Evolutionary conservation across 1,140 invertebrate species (phyloP), one percentile per base, ranked within the genome.

Genomic region (Papilio helenus): DNA sequence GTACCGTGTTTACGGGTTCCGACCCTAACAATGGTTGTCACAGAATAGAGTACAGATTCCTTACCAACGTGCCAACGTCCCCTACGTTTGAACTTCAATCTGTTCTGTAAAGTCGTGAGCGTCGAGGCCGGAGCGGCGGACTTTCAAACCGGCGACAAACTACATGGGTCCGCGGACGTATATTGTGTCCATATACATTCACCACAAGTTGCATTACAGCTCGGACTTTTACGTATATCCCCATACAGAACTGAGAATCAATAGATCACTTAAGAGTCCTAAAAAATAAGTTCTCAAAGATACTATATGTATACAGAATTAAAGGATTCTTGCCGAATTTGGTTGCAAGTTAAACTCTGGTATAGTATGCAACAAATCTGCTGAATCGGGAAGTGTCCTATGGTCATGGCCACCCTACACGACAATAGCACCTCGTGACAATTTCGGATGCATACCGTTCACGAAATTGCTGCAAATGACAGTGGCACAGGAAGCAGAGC

Each of bases 401-500:
- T 5, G 61, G 29, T 68, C 61, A 29, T 74, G 44, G 72, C 42
- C 14, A 49, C 14, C 39, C 12, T 74, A 73, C 42, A 72, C 14
- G 4, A 73, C 72, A 49, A 51, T 44, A 74, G 2, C 26, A 34
- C 61, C 61, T 68, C 44, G 72, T 74, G 42, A 74, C 39, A 49
- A 46, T 74, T 74, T 74, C 23, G 42, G 44, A 46, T 49, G 72
- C 72, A 44, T 74, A 44, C 44, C 72, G 20, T 74, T 46, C 72
- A 74, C 72, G 72, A 74, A 51, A 74, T 49, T 49, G 72, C 72
- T 44, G 8, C 72, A 26, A 74, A 74, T 51, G 51, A 74, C 42
- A 49, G 72, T 44, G 72, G 12, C 18, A 44, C 44, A 74, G 72
- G 72, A 74, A 74, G 12, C 72, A 42, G 42, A 44, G 72, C 44